These are phyloP conservation scores for Vanacampus margaritifer DNA, from an alignment of 2,113 vertebrate genomes.

Conservation along the genomic window DNA sequence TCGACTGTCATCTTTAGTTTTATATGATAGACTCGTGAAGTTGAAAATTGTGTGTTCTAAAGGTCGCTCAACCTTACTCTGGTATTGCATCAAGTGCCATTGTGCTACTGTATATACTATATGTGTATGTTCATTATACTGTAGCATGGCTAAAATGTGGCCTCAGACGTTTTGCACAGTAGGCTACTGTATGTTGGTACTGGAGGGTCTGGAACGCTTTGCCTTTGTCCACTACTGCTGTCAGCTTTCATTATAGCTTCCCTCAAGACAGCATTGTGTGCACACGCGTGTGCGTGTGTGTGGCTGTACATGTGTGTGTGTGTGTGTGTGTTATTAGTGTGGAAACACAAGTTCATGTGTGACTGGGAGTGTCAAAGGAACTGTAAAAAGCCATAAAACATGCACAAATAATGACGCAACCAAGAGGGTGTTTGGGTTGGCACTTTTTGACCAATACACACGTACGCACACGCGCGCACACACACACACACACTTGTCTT, in stretches of 20 bases:
- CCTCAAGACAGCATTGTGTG: conserved; percentile 16
- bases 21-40: not conserved
- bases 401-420: conserved; percentile 25
- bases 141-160: not conserved
- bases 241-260: conserved; percentile 51
- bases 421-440: conserved; percentile 47
- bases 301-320: not conserved
- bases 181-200: not conserved
- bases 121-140: not conserved
- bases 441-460: conserved; percentile 30
- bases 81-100: not conserved
- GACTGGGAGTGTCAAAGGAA: conserved; percentile 4
- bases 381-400: conserved; percentile 3
- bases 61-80: not conserved
- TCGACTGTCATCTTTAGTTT: not conserved
- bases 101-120: no score
- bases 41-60: not conserved
- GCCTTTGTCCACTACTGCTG: conserved; percentile 40
- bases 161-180: not conserved
- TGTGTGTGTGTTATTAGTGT: conserved; percentile 12
- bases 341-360: conserved; percentile 2
- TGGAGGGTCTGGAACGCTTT: conserved; percentile 24
- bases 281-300: not conserved
- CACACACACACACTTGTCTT: no score
- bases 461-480: no score